phyloP scores from a whole-genome alignment of 2,888 invertebrate species.

The Ophion slaviceki region DNA sequence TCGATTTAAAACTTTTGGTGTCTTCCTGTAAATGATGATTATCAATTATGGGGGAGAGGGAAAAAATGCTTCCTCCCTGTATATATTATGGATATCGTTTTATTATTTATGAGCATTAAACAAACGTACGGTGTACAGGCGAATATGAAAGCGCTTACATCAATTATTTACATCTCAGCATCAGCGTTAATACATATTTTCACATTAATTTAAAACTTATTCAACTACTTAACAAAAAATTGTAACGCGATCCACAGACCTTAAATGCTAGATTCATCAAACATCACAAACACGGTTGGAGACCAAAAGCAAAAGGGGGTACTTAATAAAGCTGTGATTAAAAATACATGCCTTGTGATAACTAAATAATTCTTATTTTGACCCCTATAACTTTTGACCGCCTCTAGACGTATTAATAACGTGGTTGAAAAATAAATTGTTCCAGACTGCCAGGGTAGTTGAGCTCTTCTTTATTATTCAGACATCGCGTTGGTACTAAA shows the following conservation, averaged over 20 bases:
- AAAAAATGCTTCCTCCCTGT: too few relatives aligned
- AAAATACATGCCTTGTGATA: not conserved
- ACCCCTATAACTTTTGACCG: conserved; percentile 2
- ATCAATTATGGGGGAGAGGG: too few relatives aligned
- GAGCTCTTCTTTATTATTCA: conserved; percentile 11
- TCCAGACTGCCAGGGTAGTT: not conserved
- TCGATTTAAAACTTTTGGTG: not conserved
- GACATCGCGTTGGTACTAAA: conserved; percentile 4
- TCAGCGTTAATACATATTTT: conserved; percentile 1
- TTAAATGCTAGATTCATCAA: not conserved
- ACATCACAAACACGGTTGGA: not conserved
- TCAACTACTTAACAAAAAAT: not conserved
- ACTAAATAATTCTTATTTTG: not conserved
- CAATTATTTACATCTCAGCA: not conserved
- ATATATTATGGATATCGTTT: too few relatives aligned
- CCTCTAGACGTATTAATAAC: conserved; percentile 1
- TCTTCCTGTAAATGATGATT: too few relatives aligned
- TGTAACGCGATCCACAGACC: not conserved
- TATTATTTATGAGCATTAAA: not conserved
- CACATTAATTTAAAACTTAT: not conserved
- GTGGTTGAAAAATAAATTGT: not conserved
- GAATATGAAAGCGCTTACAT: not conserved
- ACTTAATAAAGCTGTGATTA: not conserved
- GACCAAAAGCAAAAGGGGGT: not conserved
- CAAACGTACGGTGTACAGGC: not conserved